Conservation (phyloP, 2,113 vertebrate species). For the Rhegmatorhina hoffmannsi region DNA sequence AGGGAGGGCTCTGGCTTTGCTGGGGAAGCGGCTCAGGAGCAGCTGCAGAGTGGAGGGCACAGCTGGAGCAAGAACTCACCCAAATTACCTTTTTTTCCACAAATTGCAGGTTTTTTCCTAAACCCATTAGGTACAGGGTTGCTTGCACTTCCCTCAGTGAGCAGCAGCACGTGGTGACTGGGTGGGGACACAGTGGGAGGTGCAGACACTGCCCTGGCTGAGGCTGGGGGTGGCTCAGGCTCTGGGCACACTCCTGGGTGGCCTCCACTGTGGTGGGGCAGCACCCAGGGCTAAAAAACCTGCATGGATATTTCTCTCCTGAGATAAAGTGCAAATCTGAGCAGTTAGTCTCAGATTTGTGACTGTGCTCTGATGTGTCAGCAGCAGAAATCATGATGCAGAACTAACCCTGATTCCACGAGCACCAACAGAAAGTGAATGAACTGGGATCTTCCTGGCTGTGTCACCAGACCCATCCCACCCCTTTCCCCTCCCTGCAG, state of each 20-base stretch:
- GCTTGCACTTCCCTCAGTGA: not conserved
- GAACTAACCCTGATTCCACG: not conserved
- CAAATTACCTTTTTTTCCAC: not conserved
- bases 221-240: not conserved
- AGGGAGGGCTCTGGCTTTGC: not conserved
- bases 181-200: not conserved
- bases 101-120: not conserved
- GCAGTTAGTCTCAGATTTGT: not conserved
- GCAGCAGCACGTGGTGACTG: not conserved
- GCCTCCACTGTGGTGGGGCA: rapidly evolving
- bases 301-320: rapidly evolving
- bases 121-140: not conserved
- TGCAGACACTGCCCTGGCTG: rapidly evolving
- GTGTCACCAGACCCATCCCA: not conserved
- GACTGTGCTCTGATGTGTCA: not conserved
- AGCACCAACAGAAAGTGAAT: not conserved
- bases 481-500: not conserved
- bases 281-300: rapidly evolving
- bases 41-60: not conserved
- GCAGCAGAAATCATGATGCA: not conserved
- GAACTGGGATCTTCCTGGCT: not conserved
- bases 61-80: not conserved
- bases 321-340: not conserved
- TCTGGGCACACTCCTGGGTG: rapidly evolving
- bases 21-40: not conserved